Evolutionary conservation across 1,140 invertebrate genomes (phyloP), one percentile per base, ranked within the genome.

Genomic region (Drosophila ficusphila): DNA sequence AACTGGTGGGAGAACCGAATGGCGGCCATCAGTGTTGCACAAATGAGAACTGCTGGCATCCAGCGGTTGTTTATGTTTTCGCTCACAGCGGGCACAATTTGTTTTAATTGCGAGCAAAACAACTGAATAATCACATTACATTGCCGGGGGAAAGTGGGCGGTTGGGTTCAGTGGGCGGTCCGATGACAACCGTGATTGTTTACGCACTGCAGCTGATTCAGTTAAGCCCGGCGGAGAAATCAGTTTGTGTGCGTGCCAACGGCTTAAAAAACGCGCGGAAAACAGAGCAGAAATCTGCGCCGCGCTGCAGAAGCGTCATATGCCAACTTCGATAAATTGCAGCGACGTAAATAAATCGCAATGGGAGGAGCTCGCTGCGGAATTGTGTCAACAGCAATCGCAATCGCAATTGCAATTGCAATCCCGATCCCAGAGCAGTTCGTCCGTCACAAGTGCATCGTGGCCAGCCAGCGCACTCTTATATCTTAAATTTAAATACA

Each of bases 361-460:
- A 47, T 61, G 58, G 52, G 39, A 64, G 69, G 46, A 67, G 70
- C 64, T 42, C 75, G 33, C 29, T 39, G 29, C 60, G 39, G 42
- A 86, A 88, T 67, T 88, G 77, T 86, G 81, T 88, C 81, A 88
- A 86, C 81, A 86, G 58, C 60, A 73, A 69, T 70, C 23, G 31
- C 38, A 9, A 9, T 19, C 16, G 12, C 18, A 18, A 27, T 29
- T 9, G 8, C 56, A 23, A 18, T 23, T 19, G 11, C 46, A 52
- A n/a, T 23, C 12, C 49, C 19, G 8, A 44, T 25, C 41, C 21
- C 39, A 41, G 21, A n/a, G 11, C 39, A 42, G 18, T 19, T 31
- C 27, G 46, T 25, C 52, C 41, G 16, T 54, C 38, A 21, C 23
- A 27, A 42, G 52, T 34, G 53, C 61, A 49, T 14, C 34, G 18